These are phyloP conservation scores for Mastomys coucha DNA, from an alignment of 2,113 vertebrate species.

Conservation along the genomic window DNA sequence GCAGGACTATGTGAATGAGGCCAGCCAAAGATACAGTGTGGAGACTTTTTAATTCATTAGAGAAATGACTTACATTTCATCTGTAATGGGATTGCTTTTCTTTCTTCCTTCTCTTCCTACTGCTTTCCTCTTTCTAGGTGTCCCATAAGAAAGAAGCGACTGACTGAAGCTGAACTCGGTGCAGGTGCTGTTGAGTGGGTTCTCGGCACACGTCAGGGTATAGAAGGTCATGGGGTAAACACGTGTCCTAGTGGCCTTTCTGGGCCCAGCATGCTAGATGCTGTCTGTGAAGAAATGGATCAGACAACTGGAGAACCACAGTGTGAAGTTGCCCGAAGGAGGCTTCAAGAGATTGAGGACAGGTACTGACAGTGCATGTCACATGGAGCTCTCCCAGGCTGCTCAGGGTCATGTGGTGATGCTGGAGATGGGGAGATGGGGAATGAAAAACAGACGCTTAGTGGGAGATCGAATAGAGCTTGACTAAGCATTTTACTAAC, in stretches of 20 bases:
- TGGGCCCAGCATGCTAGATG: slow-evolving; percentile 83
- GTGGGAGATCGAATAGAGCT: background rate
- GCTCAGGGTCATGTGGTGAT: background rate
- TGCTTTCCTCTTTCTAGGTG: slow-evolving; percentile 79
- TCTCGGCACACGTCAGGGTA: slow-evolving; percentile 85
- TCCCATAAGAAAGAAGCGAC: slow-evolving; percentile 87
- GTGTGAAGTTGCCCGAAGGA: slow-evolving; percentile 87
- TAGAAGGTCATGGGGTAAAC: slow-evolving; percentile 83
- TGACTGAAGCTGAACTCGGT: slow-evolving; percentile 83
- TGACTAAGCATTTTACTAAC: background rate
- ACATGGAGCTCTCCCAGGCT: background rate
- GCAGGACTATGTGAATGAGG: background rate
- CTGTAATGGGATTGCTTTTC: slow-evolving; percentile 1
- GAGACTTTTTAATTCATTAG: background rate
- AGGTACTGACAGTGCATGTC: slow-evolving; percentile 76
- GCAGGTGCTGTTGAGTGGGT: slow-evolving; percentile 83
- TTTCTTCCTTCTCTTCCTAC: background rate
- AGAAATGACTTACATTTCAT: slow-evolving; percentile 44
- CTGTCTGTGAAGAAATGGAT: slow-evolving; percentile 89
- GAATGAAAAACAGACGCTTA: background rate
- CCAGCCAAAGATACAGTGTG: background rate
- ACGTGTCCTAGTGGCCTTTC: slow-evolving; percentile 79
- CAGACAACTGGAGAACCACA: slow-evolving; percentile 87
- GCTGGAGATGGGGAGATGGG: background rate
- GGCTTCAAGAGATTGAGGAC: slow-evolving; percentile 89